phyloP scores from a whole-genome alignment of 2,888 invertebrate species.

The Chrysolina oricalcia region DNA sequence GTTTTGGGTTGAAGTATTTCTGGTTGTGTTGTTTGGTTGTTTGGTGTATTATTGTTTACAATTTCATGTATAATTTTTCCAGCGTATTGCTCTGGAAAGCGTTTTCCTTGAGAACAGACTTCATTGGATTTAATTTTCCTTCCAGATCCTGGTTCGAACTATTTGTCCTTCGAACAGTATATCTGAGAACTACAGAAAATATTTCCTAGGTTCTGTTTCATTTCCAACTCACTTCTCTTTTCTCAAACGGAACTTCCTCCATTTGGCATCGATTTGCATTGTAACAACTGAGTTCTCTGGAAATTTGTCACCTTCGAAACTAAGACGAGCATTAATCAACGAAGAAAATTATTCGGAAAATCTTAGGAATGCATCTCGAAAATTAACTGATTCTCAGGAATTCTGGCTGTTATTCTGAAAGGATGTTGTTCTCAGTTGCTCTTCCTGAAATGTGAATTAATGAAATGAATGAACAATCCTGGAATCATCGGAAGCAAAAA shows the following conservation, averaged over 20 bases:
- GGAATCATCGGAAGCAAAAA: neutral
- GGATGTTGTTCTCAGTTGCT: neutral
- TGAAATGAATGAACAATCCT: neutral
- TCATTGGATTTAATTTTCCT: too few relatives aligned
- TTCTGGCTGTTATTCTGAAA: neutral
- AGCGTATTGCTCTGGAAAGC: too few relatives aligned
- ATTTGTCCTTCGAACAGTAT: too few relatives aligned
- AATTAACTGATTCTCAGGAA: neutral
- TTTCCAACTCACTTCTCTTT: neutral
- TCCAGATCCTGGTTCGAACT: too few relatives aligned
- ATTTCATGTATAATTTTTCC: too few relatives aligned
- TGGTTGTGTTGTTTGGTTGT: too few relatives aligned
- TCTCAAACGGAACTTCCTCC: neutral
- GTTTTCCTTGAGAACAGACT: too few relatives aligned
- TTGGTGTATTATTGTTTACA: too few relatives aligned
- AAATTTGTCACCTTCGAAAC: neutral
- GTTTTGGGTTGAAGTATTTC: too few relatives aligned
- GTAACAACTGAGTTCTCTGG: neutral
- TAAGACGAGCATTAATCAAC: conserved; percentile 18
- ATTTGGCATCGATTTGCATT: neutral
- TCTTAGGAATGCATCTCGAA: conserved; percentile 8
- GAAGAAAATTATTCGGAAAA: neutral
- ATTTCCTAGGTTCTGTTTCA: neutral
- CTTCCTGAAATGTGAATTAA: neutral
- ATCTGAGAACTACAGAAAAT: too few relatives aligned